Evolutionary conservation across 2,797 vertebrate species (phyloP).

Genomic region (Urosaurus nigricauda): DNA sequence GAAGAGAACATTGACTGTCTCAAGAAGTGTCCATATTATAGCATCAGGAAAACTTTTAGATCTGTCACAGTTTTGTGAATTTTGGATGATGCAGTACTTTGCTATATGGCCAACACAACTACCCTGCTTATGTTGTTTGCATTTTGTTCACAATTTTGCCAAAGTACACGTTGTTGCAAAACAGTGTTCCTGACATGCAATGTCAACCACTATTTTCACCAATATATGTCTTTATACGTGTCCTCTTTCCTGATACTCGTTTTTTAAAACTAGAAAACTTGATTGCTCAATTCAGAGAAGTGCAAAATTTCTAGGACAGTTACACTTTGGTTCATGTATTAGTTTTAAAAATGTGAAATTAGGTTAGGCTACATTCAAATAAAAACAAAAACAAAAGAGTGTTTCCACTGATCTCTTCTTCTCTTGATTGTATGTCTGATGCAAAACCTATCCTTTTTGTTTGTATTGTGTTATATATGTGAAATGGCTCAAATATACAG

Average conservation of each 20-base stretch:
- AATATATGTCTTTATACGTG: not conserved
- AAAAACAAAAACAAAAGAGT: not conserved
- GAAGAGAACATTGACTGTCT: too few species aligned
- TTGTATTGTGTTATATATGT: not conserved
- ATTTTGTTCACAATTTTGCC: not conserved
- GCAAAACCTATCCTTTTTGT: not conserved
- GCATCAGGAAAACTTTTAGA: too few species aligned
- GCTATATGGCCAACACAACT: too few species aligned
- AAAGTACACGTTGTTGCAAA: not conserved
- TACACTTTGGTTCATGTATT: not conserved
- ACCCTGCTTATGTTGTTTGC: not conserved
- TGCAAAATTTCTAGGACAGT: not conserved
- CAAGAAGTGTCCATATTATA: too few species aligned
- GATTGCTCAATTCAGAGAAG: not conserved
- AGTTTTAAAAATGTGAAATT: not conserved
- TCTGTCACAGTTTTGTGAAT: too few species aligned
- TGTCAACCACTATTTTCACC: not conserved
- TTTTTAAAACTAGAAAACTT: not conserved
- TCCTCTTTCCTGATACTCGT: not conserved
- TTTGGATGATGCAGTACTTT: too few species aligned
- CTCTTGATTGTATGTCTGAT: not conserved
- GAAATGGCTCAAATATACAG: too few species aligned
- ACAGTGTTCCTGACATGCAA: not conserved
- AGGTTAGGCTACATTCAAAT: not conserved
- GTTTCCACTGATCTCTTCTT: too few species aligned